A percentile compares a stretch with the other conserved stretches of the same genome.
These are phyloP conservation scores for Hetaerina titia DNA, from an alignment of 2,888 invertebrate species.

Conservation along the genomic window DNA sequence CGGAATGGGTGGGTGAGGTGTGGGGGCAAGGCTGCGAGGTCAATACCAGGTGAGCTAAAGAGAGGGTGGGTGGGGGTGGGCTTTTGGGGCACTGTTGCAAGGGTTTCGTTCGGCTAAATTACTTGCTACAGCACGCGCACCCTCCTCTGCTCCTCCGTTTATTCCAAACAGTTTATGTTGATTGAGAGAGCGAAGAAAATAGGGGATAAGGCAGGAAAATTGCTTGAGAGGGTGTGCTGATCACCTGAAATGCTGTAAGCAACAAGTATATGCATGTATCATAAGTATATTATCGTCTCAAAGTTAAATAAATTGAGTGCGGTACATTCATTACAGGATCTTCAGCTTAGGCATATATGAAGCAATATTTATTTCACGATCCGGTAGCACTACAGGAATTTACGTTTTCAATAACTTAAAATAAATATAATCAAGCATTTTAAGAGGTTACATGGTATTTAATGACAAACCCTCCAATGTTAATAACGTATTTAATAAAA, in stretches of 20 bases:
- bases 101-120: slow-evolving; percentile 48
- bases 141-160: slow-evolving; percentile 6
- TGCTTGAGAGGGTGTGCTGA: neutral
- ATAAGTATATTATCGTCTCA: neutral
- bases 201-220: neutral
- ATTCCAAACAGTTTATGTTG: slow-evolving; percentile 60
- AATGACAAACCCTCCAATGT: too few species aligned
- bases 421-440: too few species aligned
- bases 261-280: slow-evolving; percentile 22
- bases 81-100: slow-evolving; percentile 5
- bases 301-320: neutral
- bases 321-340: too few species aligned
- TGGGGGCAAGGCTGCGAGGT: slow-evolving; percentile 34
- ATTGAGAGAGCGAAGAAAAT: slow-evolving; percentile 9
- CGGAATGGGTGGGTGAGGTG: neutral
- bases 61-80: neutral
- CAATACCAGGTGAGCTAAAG: slow-evolving; percentile 55
- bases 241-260: neutral
- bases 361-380: too few species aligned
- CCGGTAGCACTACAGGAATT: too few species aligned
- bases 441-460: too few species aligned
- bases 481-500: too few species aligned
- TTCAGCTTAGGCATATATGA: too few species aligned
- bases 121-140: slow-evolving; percentile 45
- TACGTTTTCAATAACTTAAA: too few species aligned